Evolutionary conservation across 2,888 invertebrate species (phyloP).

Genomic region (Muschampia plurimacula): DNA sequence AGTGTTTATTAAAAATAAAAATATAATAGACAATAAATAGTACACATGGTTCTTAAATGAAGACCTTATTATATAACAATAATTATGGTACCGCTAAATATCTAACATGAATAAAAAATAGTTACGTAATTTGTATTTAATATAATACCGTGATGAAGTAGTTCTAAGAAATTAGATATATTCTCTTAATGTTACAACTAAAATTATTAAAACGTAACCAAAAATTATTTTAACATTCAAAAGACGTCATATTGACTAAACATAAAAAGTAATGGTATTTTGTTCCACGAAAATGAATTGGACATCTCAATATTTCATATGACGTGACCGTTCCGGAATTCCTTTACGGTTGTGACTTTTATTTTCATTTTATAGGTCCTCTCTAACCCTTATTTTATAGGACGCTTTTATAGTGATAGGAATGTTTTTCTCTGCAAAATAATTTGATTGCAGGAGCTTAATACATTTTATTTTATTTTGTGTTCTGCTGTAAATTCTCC

Average conservation of each 20-base stretch:
- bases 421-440: not conserved
- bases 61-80: not conserved
- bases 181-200: too few species aligned
- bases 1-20: not conserved
- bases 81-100: not conserved
- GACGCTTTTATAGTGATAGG: not conserved
- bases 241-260: not conserved
- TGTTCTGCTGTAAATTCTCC: too few species aligned
- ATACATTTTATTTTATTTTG: too few species aligned
- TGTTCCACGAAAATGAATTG: constrained; percentile 29
- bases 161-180: too few species aligned
- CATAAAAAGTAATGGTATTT: not conserved
- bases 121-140: too few species aligned
- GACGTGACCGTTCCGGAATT: not conserved
- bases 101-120: not conserved
- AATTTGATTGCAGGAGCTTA: not conserved
- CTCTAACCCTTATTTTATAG: constrained; percentile 1
- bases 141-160: too few species aligned
- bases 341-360: constrained; percentile 9
- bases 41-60: not conserved
- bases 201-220: too few species aligned
- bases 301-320: not conserved
- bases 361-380: not conserved
- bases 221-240: too few species aligned
- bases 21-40: not conserved